A percentile compares a stretch with the other conserved stretches of the same genome.
Evolutionary conservation across 1,140 invertebrate genomes (phyloP).

Genomic region (Chelonus insularis): DNA sequence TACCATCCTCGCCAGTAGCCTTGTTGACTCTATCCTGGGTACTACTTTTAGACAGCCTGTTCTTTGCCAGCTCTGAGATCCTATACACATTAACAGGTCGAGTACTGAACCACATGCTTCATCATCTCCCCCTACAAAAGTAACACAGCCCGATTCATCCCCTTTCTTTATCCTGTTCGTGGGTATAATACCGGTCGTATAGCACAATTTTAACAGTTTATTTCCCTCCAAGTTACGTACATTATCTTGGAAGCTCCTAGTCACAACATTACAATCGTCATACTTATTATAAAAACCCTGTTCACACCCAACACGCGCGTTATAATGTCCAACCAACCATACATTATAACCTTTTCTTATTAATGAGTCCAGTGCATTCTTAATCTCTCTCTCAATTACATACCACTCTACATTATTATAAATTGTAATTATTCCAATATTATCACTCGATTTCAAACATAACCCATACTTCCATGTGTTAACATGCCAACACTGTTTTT

Average conservation of each 20-base stretch:
- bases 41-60: background rate
- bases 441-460: too few relatives aligned
- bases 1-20: too few relatives aligned
- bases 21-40: too few relatives aligned
- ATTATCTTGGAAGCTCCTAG: constrained; percentile 22
- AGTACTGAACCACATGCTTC: constrained; percentile 18
- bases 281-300: background rate
- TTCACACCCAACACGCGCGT: constrained; percentile 22
- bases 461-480: too few relatives aligned
- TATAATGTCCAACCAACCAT: constrained; percentile 23
- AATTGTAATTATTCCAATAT: too few relatives aligned
- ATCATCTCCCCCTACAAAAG: constrained; percentile 15
- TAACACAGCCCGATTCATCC: constrained; percentile 23
- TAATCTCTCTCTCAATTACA: constrained; percentile 10
- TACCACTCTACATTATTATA: constrained; percentile 23
- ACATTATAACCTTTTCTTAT: constrained; percentile 3
- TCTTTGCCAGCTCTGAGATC: background rate
- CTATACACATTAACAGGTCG: constrained; percentile 11
- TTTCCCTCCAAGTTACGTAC: too few relatives aligned
- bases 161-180: constrained; percentile 25
- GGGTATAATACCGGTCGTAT: constrained; percentile 1
- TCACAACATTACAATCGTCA: background rate
- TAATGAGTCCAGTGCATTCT: constrained; percentile 1
- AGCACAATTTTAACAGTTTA: constrained; percentile 24
- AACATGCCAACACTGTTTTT: too few relatives aligned